Base-by-base conservation (phyloP, 2,113 vertebrate species). In the Anguilla rostrata region DNA sequence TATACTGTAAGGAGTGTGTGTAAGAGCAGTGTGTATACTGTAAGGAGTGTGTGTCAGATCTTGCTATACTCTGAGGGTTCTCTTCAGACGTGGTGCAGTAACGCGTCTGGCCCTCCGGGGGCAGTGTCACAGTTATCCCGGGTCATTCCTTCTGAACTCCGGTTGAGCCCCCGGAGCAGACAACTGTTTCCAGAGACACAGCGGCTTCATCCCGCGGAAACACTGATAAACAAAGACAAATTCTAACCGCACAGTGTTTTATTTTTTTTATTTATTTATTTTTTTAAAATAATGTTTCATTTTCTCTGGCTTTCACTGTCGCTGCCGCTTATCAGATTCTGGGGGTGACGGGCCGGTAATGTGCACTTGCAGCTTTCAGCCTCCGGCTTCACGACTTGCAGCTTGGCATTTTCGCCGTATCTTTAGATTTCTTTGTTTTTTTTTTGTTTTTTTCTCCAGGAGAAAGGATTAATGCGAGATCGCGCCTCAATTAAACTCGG, bases 161-260 rank as follows among this genome's bases (percentile, higher is more conserved):
- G 3, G n/a, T 84, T 81, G 63, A 83, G 78, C 46, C 57, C 57
- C 86, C 40, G 46, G 81, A 81, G 71, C 82, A 57, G 26, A 43
- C 79, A 90, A 63, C 14, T 20, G 46, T 20, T 79, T 46, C 56
- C 78, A 88, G 87, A 87, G 85, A 88, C 78, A 87, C 81, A 84
- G 78, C 82, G 78, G 84, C 85, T 80, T 83, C 43, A 71, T 56
- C 66, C n/a, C 78, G 39, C 39, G 20, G 34, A 49, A 39, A 49
- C 39, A 63, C 34, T 26, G 29, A 41, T 83, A 56, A 66, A n/a
- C 9, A 79, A 39, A 79, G 78, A n/a, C 78, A 79, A 39, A 29
- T 40, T 79, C 39, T 66, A 22, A 40, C 78, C 5, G 75, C 34
- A 79, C n/a, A 39, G 0, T 40, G 5, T 79, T 66, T 26, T 2